These are phyloP conservation scores for Serranus cabrilla DNA, from an alignment of 2,797 vertebrate species.

Conservation along the genomic window DNA sequence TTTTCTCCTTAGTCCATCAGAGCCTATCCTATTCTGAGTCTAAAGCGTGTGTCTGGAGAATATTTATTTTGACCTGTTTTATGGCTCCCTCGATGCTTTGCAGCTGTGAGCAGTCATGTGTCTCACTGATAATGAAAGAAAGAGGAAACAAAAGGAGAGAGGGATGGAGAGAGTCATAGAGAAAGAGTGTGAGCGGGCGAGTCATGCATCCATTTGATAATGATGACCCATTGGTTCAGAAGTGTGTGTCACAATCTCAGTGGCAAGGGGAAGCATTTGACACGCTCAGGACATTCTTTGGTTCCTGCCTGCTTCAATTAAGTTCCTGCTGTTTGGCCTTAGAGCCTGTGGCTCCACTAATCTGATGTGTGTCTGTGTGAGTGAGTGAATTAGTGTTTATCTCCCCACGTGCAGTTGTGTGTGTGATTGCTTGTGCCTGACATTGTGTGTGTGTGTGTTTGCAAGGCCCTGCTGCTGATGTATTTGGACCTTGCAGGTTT, in stretches of 20 bases:
- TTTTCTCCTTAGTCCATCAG: conserved; percentile 36
- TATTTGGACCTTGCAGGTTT: conserved; percentile 49
- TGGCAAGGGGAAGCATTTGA: conserved; percentile 63
- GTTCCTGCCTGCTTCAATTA: conserved; percentile 85
- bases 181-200: conserved; percentile 31
- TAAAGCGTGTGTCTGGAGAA: conserved; percentile 52
- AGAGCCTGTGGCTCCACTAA: conserved; percentile 74
- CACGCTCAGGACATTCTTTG: conserved; percentile 70
- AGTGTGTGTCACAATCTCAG: conserved; percentile 64
- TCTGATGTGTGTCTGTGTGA: conserved; percentile 63
- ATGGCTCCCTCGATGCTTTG: conserved; percentile 65
- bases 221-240: conserved; percentile 78
- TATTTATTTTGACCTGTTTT: conserved; percentile 69
- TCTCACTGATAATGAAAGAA: conserved; percentile 75
- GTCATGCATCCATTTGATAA: conserved; percentile 75
- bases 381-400: conserved; percentile 40
- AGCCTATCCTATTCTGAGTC: conserved; percentile 43
- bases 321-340: conserved; percentile 81
- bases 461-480: conserved; percentile 62
- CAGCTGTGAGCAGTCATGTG: conserved; percentile 74
- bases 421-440: conserved; percentile 1
- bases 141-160: conserved; percentile 28
- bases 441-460: conserved; percentile 17
- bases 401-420: neutral
- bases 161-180: conserved; percentile 10